phyloP scores from a whole-genome alignment of 1,140 invertebrate species.

The Sycobia sp. region DNA sequence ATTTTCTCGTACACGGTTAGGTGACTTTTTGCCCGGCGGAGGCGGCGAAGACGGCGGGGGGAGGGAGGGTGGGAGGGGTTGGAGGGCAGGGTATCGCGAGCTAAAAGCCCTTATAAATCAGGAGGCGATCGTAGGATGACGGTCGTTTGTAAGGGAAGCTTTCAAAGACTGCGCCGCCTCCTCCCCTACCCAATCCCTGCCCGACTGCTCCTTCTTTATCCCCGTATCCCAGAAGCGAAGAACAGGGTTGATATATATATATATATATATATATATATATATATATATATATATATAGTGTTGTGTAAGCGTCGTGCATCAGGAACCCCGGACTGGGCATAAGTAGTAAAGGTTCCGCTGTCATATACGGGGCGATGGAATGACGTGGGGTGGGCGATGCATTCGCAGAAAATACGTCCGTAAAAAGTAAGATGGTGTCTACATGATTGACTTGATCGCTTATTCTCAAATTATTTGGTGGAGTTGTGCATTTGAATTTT shows the following conservation, averaged over 20 bases:
- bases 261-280: neutral
- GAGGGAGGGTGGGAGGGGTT: too few species aligned
- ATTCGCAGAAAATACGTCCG: too few species aligned
- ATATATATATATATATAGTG: neutral
- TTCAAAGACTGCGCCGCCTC: neutral
- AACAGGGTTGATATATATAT: neutral
- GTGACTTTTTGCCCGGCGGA: constrained; percentile 13
- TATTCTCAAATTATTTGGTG: too few species aligned
- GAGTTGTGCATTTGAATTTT: too few species aligned
- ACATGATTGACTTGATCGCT: too few species aligned
- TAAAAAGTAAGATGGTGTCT: too few species aligned
- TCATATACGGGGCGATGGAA: too few species aligned
- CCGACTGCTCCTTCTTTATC: neutral
- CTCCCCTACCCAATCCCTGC: neutral
- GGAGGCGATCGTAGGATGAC: constrained; percentile 19
- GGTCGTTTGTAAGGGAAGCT: constrained; percentile 24
- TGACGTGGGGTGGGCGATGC: too few species aligned
- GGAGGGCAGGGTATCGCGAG: neutral
- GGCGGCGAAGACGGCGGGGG: too few species aligned
- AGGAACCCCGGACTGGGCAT: too few species aligned
- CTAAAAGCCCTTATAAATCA: constrained; percentile 36
- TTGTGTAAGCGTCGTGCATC: too few species aligned
- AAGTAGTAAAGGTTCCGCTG: too few species aligned
- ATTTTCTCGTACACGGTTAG: neutral
- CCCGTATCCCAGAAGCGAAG: neutral